A percentile compares a stretch with the other conserved stretches of the same genome.
These are phyloP conservation scores for Sebastes oblongus DNA, from an alignment of 2,797 vertebrate species.

Conservation along the genomic window DNA sequence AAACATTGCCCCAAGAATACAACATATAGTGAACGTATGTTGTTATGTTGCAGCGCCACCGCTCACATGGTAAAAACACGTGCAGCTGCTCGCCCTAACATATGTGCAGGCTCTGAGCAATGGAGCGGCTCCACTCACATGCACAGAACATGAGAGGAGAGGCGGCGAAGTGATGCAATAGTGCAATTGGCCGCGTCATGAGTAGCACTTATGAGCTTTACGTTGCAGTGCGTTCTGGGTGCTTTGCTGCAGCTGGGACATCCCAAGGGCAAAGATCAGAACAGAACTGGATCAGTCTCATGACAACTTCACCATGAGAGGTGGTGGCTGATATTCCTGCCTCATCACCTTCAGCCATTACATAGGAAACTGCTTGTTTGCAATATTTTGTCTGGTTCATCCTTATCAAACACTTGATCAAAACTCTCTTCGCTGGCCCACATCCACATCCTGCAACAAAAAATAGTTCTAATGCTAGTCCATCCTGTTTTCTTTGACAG, in stretches of 20 bases:
- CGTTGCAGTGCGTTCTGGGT: background rate
- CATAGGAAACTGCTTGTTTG: too few relatives aligned
- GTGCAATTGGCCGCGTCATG: background rate
- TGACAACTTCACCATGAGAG: too few relatives aligned
- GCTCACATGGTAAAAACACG: slow-evolving; percentile 54
- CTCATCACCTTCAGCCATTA: too few relatives aligned
- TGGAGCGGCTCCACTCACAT: background rate
- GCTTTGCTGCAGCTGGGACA: background rate
- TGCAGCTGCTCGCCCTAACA: slow-evolving; percentile 22
- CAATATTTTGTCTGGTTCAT: too few relatives aligned
- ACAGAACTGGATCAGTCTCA: background rate
- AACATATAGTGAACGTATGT: rapidly evolving
- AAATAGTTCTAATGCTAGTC: background rate
- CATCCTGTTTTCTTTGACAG: background rate
- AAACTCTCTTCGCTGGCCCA: too few relatives aligned
- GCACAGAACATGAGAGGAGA: background rate
- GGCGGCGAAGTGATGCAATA: background rate
- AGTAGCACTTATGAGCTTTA: background rate
- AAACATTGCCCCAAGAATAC: background rate
- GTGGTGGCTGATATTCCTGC: too few relatives aligned
- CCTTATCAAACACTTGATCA: too few relatives aligned
- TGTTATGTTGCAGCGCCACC: background rate
- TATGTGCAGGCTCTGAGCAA: background rate
- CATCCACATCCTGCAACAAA: background rate
- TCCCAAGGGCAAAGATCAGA: background rate